Base-by-base conservation (phyloP, 1,140 invertebrate genomes). In the Drosophila novamexicana region DNA sequence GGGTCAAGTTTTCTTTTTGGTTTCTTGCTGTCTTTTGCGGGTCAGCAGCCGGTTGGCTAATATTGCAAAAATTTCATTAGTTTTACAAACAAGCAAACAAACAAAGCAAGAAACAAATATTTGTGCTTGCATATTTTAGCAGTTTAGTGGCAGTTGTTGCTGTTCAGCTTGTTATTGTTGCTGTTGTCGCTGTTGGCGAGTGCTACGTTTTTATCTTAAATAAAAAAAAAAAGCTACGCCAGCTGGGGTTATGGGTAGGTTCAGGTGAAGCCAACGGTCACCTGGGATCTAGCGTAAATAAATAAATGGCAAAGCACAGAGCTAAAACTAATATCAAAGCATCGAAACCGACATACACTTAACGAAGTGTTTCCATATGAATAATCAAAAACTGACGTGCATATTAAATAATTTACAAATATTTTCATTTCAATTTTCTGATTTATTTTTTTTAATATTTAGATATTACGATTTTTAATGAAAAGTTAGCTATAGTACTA, bases 21-120 rank as follows among this genome's bases (percentile, higher is more conserved):
- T 81, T 74, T 63, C 59, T 59, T 81, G 72, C 75, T 80, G 77
- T 73, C 29, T 81, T 65, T 82, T 71, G 73, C 58, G 74, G 83
- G 75, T 88, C 66, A 75, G 75, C 71, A 53, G 75, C 77, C 78
- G 78, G 66, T 67, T 74, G 77, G 81, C 77, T 80, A 85, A 86
- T 85, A 85, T 85, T 80, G 82, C 82, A 88, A 82, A 86, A 86
- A 86, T 86, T 86, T 86, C 82, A 88, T 86, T 86, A 86, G 82
- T 86, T 86, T 86, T 88, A 82, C 82, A 86, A 86, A 86, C 82
- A 86, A 88, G 82, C 82, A 81, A 86, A 79, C 82, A 85, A 85
- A 85, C 82, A 81, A 70, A 86, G 70, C 82, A 82, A 86, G 81
- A 88, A 86, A 86, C 82, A 86, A 88, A 86, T 86, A 86, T 86